Evolutionary conservation across 2,888 invertebrate genomes (phyloP), one percentile per base, ranked within the genome.

Genomic region (Drosophila putrida): DNA sequence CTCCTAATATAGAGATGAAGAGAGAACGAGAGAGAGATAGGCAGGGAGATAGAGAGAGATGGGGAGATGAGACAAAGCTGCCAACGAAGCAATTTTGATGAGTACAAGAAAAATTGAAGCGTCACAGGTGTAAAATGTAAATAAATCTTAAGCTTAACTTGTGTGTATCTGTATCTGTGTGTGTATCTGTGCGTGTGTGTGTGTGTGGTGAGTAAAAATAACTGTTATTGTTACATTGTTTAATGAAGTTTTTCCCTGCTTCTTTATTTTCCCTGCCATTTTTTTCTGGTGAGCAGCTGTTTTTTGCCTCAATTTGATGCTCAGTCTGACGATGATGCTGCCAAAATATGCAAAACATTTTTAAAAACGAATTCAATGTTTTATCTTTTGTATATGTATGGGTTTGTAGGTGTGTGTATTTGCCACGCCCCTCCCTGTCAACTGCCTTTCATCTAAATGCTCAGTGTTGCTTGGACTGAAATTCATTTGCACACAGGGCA

Each of bases 91-190:
- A 54, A 54, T 55, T 75, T 75, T 75, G 71, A 75, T 75, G 64
- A 62, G 75, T 51, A 49, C 25, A 75, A 47, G 64, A 55, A 41
- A 51, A 67, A 60, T 61, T 61, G 55, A 67, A 60, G 71, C 59
- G 75, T 62, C 87, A 76, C 82, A 83, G 87, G 87, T 83, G 82
- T 78, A 72, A 80, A 74, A 73, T 61, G 71, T 58, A 68, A 68
- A 79, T 87, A 83, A 82, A 82, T 86, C 82, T 80, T 57, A 20
- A 6, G 35, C 9, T 36, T 36, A 41, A 61, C 15, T 39, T 57
- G 43, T 6, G 4, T 31, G 31, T 43, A 8, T 33, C 46, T 50
- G 47, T 63, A 4, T 11, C 39, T 36, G 43, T 50, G 20, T 38
- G 43, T 36, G 31, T 36, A 15, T 33, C 27, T 46, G 33, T 41